Evolutionary conservation across 2,113 vertebrate species (phyloP).

Genomic region (Scopus umbretta): DNA sequence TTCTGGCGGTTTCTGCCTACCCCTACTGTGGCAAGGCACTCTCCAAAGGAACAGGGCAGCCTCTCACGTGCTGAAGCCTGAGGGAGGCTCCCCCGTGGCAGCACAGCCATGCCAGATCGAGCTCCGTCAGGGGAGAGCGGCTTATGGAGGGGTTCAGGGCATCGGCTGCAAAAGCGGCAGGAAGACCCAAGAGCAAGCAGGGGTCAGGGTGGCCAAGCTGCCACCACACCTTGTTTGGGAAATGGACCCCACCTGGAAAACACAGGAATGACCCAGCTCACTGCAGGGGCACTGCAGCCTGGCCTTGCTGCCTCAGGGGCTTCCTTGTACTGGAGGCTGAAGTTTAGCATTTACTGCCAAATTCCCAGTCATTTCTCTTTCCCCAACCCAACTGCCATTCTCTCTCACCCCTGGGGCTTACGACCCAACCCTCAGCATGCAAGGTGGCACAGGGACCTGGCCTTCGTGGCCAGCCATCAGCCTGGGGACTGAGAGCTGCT

Average conservation of each 20-base stretch:
- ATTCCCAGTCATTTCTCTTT: neutral
- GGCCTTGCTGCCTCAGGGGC: neutral
- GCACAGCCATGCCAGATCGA: fast-evolving
- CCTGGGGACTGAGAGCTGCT: fast-evolving
- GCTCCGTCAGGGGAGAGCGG: neutral
- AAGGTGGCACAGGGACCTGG: neutral
- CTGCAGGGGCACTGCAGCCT: fast-evolving
- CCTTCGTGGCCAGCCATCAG: fast-evolving
- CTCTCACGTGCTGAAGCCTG: fast-evolving
- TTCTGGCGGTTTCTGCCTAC: neutral
- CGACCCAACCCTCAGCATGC: neutral
- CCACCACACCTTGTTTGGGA: fast-evolving
- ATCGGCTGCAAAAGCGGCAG: fast-evolving
- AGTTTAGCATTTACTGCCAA: fast-evolving
- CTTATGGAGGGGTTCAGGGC: fast-evolving
- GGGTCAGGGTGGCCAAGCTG: neutral
- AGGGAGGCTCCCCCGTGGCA: neutral
- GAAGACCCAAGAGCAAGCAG: neutral
- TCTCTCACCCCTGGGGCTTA: neutral
- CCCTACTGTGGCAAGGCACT: fast-evolving
- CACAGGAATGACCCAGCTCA: fast-evolving
- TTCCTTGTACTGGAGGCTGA: fast-evolving
- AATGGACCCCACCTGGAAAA: neutral
- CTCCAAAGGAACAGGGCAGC: fast-evolving
- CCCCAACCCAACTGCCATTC: neutral